Evolutionary conservation across 2,888 invertebrate genomes (phyloP).

Genomic region (Nysson spinosus): DNA sequence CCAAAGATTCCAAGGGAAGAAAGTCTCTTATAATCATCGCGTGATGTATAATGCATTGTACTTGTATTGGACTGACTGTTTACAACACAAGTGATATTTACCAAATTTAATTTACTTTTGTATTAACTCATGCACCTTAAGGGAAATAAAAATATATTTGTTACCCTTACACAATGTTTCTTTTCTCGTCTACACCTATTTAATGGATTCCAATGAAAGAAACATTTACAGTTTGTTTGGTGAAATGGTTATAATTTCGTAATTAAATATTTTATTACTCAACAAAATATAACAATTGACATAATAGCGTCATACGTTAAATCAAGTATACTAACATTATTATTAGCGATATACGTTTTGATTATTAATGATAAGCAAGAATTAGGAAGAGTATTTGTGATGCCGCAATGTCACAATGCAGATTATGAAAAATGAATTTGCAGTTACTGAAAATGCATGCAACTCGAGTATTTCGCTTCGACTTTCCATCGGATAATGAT

Average conservation of each 20-base stretch:
- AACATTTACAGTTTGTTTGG: background rate
- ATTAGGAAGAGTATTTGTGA: conserved; percentile 12
- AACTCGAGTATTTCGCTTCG: too few relatives aligned
- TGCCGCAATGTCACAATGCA: conserved; percentile 28
- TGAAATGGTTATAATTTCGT: conserved; percentile 6
- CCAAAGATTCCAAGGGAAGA: conserved; percentile 14
- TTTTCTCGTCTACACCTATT: background rate
- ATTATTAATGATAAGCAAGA: conserved; percentile 26
- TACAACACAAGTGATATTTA: conserved; percentile 34
- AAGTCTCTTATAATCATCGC: conserved; percentile 18
- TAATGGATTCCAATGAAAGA: too few relatives aligned
- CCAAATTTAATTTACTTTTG: conserved; percentile 48
- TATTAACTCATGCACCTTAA: conserved; percentile 39
- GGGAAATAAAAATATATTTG: conserved; percentile 44
- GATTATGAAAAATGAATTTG: conserved; percentile 31
- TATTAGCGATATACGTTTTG: conserved; percentile 28
- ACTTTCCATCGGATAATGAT: too few relatives aligned
- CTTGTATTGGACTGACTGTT: conserved; percentile 38
- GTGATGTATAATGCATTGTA: conserved; percentile 28
- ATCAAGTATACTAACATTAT: conserved; percentile 48
- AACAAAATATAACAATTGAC: conserved; percentile 72
- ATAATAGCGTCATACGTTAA: conserved; percentile 48
- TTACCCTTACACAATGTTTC: conserved; percentile 27
- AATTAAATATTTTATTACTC: conserved; percentile 72
- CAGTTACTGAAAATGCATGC: conserved; percentile 5